Conservation (phyloP, 2,113 vertebrate species). For the Morphnarchus princeps region DNA sequence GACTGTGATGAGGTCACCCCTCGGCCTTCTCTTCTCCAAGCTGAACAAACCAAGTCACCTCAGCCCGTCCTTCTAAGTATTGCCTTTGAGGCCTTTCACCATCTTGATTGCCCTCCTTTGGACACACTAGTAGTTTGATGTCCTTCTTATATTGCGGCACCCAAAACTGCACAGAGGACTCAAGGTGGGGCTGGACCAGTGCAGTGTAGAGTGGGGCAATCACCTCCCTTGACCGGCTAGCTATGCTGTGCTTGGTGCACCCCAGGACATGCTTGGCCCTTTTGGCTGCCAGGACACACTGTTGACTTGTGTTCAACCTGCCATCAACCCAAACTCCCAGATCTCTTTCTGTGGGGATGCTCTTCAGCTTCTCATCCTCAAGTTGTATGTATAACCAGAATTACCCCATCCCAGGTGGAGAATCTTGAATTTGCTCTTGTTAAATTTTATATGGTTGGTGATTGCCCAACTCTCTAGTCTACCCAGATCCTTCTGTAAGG, state of each 20-base stretch:
- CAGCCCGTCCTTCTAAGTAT: fast-evolving
- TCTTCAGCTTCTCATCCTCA: neutral
- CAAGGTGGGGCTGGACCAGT: fast-evolving
- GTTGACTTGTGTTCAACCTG: neutral
- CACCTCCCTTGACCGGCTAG: fast-evolving
- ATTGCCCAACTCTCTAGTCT: neutral
- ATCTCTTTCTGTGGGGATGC: neutral
- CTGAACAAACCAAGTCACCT: neutral
- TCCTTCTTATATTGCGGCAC: fast-evolving
- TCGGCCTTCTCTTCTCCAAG: neutral
- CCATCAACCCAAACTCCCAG: neutral
- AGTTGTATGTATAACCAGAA: neutral
- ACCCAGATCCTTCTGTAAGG: neutral
- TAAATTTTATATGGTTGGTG: neutral
- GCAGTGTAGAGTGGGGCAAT: neutral
- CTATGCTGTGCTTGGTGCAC: neutral
- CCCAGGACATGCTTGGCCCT: fast-evolving
- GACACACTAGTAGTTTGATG: neutral
- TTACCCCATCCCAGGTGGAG: neutral
- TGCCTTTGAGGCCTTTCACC: fast-evolving
- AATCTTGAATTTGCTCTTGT: neutral
- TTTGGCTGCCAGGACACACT: neutral
- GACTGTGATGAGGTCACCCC: neutral
- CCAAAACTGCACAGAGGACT: neutral
- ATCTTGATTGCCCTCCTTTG: neutral